phyloP scores from a whole-genome alignment of 2,113 vertebrate genomes.

The Amphiprion percula region DNA sequence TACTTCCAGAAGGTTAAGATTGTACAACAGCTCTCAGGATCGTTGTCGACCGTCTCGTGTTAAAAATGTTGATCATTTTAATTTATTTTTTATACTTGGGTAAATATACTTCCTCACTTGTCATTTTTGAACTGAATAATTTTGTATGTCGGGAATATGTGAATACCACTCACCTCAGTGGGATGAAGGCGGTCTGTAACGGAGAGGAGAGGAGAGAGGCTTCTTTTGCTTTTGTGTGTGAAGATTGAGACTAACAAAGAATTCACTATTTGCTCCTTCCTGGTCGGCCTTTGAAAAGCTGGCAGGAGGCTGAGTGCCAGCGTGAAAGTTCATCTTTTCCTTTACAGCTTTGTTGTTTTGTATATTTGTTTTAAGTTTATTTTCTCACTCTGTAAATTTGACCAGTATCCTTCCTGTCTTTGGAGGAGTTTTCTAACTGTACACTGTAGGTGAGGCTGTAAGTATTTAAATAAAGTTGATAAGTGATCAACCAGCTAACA shows the following conservation, averaged over 20 bases:
- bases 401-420: slow-evolving; percentile 70
- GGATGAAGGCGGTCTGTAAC: slow-evolving; percentile 31
- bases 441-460: slow-evolving; percentile 81
- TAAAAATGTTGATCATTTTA: slow-evolving; percentile 79
- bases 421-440: slow-evolving; percentile 83
- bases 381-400: slow-evolving; percentile 68
- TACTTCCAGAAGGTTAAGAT: slow-evolving; percentile 35
- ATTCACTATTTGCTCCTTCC: slow-evolving; percentile 11
- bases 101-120: slow-evolving; percentile 66
- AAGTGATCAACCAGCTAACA: slow-evolving; percentile 65
- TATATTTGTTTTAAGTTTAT: slow-evolving; percentile 47
- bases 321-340: slow-evolving; percentile 37
- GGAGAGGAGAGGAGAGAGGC: slow-evolving; percentile 32
- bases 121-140: slow-evolving; percentile 69
- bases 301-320: slow-evolving; percentile 5
- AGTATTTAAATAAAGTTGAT: slow-evolving; percentile 86
- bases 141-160: slow-evolving; percentile 60
- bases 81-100: slow-evolving; percentile 87
- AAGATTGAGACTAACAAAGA: slow-evolving; percentile 40
- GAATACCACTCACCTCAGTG: slow-evolving; percentile 36
- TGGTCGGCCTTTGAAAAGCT: not conserved
- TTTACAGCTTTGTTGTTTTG: slow-evolving; percentile 50
- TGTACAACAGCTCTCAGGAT: slow-evolving; percentile 61
- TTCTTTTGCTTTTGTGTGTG: slow-evolving; percentile 57
- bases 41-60: slow-evolving; percentile 58